Evolutionary conservation across 2,888 invertebrate genomes (phyloP), one percentile per base, ranked within the genome.

Genomic region (Aquatica leii): DNA sequence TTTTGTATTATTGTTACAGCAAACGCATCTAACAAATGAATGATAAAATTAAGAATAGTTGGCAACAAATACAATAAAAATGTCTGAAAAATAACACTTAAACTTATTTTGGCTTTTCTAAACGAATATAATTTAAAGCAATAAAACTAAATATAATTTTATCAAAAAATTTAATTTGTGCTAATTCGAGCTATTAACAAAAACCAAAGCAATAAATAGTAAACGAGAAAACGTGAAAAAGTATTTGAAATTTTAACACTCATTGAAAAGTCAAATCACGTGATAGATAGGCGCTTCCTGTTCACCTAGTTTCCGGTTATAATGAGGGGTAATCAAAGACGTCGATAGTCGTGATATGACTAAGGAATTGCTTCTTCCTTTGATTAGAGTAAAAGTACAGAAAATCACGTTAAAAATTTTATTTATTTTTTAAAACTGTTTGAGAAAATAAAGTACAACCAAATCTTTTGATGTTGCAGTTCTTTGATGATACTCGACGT

Each of bases 311-410:
- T 71, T 71, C 73, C 72, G 70, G 67, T 71, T 72, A 74, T 74
- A 71, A 74, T 73, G 73, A 73, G 70, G 67, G 67, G 72, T 69
- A 74, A 74, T 74, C 73, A 73, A 70, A 73, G 69, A 67, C 67
- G 59, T 62, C 59, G 68, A 55, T 50, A 66, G 54, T 65, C 72
- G 72, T 73, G 71, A 52, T 54, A 54, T 53, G 59, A 66, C 59
- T 48, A 21, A n/a, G 35, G 34, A 61, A 49, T 50, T 60, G 18
- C 37, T 50, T 58, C 54, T 49, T 50, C 14, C 54, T 61, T 65
- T 60, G 56, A 62, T 57, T 62, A 55, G 51, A 56, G 58, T 14
- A 21, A 48, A 35, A 53, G 46, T 59, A 24, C 31, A 15, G 15
- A 34, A 59, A 59, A 52, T 51, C 34, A 46, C 31, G 41, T 59